A percentile compares a stretch with the other conserved stretches of the same genome.
Conservation (phyloP, 2,888 invertebrate genomes). For the Drosophila borealis region DNA sequence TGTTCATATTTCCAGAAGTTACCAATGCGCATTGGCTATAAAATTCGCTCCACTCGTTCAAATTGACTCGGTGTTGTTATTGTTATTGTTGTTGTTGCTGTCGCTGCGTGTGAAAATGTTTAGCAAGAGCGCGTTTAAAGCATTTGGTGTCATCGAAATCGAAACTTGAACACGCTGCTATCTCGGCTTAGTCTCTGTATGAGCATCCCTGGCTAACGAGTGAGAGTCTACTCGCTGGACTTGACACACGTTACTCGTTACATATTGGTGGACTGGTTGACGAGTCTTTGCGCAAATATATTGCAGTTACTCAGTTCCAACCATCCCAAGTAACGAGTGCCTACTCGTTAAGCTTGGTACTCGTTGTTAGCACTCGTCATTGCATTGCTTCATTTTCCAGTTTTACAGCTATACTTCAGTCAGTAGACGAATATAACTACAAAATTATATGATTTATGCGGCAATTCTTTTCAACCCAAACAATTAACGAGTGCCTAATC, state of each 20-base stretch:
- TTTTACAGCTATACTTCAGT: too few species aligned
- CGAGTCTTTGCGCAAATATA: too few species aligned
- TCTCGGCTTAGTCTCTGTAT: too few species aligned
- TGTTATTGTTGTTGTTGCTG: neutral
- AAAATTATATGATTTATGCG: too few species aligned
- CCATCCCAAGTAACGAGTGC: too few species aligned
- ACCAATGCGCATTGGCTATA: neutral
- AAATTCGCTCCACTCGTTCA: too few species aligned
- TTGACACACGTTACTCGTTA: neutral
- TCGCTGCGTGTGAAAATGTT: slow-evolving; percentile 16
- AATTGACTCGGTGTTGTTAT: neutral
- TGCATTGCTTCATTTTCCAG: too few species aligned
- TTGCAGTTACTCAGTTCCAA: too few species aligned
- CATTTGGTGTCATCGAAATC: neutral
- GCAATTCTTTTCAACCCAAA: neutral
- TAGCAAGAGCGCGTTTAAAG: neutral
- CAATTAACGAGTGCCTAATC: neutral
- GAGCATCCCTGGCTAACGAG: too few species aligned
- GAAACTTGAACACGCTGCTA: slow-evolving; percentile 4
- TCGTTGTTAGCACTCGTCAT: neutral
- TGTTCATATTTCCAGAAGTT: slow-evolving; percentile 11
- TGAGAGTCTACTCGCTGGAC: neutral
- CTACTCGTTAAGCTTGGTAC: neutral
- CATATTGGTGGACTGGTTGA: too few species aligned
- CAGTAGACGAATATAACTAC: too few species aligned